Evolutionary conservation across 30 jellyfish, hydroid and myxozoan genomes (phyloP).

Genomic region (Hydractinia symbiolongicarpus): DNA sequence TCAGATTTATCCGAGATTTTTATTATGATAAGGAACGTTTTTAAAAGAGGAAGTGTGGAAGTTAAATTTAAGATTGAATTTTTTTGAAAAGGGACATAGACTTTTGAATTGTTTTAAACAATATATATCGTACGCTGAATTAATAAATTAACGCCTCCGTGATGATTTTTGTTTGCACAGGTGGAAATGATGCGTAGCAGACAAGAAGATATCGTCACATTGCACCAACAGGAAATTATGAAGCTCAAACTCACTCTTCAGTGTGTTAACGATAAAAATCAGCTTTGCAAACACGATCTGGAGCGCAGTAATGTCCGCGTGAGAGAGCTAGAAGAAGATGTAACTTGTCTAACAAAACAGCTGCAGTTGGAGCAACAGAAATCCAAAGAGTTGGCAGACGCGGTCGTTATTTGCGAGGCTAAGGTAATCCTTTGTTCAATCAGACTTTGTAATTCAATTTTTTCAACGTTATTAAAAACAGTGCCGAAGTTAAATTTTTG

Average conservation of each 20-base stretch:
- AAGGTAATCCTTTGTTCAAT: conserved; percentile 36
- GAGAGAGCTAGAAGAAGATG: conserved; percentile 53
- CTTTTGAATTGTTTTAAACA: too few species aligned
- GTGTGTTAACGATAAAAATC: conserved; percentile 40
- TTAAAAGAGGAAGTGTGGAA: too few species aligned
- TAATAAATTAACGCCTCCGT: background rate
- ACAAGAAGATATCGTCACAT: conserved; percentile 36
- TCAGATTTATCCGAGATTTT: too few species aligned
- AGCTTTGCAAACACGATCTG: conserved; percentile 42
- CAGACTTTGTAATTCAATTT: too few species aligned
- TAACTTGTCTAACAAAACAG: conserved; percentile 24
- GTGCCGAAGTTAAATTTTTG: too few species aligned
- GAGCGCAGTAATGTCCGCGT: conserved; percentile 44
- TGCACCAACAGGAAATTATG: conserved; percentile 52
- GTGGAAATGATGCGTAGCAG: conserved; percentile 43
- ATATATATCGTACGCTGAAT: too few species aligned
- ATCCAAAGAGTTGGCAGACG: conserved; percentile 51
- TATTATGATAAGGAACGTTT: too few species aligned
- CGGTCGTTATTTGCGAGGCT: conserved; percentile 63
- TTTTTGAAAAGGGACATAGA: too few species aligned
- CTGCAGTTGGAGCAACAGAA: conserved; percentile 46
- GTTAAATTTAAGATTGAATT: too few species aligned
- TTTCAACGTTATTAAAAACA: too few species aligned
- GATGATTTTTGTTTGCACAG: conserved; percentile 18
- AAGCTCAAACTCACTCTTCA: conserved; percentile 44